Conservation (phyloP, 2,113 vertebrate genomes). For the Arvicanthis niloticus region DNA sequence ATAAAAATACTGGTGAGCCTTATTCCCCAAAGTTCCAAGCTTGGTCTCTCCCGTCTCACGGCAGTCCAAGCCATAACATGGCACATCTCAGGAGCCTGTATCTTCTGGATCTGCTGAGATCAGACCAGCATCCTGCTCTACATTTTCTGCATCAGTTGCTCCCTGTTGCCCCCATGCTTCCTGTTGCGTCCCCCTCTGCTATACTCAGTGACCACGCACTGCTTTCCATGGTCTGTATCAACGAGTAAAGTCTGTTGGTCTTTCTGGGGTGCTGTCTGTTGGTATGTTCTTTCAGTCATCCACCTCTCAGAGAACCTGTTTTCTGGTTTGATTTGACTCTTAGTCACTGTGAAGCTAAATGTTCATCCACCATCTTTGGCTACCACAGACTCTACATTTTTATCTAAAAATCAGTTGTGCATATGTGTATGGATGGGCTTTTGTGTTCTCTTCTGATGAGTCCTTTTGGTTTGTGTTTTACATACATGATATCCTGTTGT, state of each 20-base stretch:
- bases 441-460: neutral
- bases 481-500: neutral
- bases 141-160: neutral
- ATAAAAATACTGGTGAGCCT: neutral
- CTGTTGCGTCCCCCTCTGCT: neutral
- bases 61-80: neutral
- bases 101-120: neutral
- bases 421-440: neutral
- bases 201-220: neutral
- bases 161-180: no score
- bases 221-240: neutral
- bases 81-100: neutral
- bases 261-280: neutral
- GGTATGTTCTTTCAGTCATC: neutral
- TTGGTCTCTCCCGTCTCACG: neutral
- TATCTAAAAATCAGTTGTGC: constrained; percentile 2
- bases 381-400: neutral
- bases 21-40: no score
- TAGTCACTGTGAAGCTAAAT: neutral
- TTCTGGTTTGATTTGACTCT: neutral
- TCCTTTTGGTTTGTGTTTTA: neutral
- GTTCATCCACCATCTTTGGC: neutral
- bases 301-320: neutral
- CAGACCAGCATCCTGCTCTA: neutral
- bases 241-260: neutral